Base-by-base conservation (phyloP, 2,797 vertebrate genomes). In the Gadopsis bispinosus region DNA sequence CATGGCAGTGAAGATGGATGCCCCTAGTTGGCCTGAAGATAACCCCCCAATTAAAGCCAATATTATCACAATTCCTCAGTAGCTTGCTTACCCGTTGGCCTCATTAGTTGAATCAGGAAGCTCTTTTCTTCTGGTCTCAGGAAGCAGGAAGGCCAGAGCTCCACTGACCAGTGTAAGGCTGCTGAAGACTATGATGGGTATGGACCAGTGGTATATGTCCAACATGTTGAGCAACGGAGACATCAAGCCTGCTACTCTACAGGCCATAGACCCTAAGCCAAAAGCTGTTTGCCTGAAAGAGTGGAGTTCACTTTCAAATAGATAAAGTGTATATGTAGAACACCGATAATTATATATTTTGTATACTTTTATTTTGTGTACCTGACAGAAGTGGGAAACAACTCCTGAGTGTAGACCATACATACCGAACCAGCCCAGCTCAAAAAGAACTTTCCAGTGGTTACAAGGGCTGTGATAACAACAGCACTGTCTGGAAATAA, bases 371-470 rank as follows among this genome's bases (percentile, higher is more conserved):
- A 33, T 26, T 26, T 33, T 68, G 20, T 11, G 86, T 88, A 97
- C 96, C 96, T 94, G 90, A 96, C 6, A 0, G 95, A 1, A 0
- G 96, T 97, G 31, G 96, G 97, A 80, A 96, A 95, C 82, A 97
- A 79, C 80, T 97, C 96, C 17, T 95, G 94, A 0, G 94, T 56
- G 59, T 96, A 97, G 69, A 97, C 51, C 0, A 95, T 94, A 71
- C 92, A 92, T 5, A 94, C 77, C 4, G 95, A 95, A 7, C 92
- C 91, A 1, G 90, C 54, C 1, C 88, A 88, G 0, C 89, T 85
- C 4, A 93, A 75, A 2, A 94, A 87, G 37, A 96, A 94, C 85
- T 96, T 97, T 58, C 95, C 96, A 0, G 77, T 65, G 29, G 95
- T 86, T 0, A 95, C 95, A 54, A 97, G 87, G 50, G 74, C 20